Evolutionary conservation across 2,797 vertebrate genomes (phyloP).

Genomic region (Menidia menidia): DNA sequence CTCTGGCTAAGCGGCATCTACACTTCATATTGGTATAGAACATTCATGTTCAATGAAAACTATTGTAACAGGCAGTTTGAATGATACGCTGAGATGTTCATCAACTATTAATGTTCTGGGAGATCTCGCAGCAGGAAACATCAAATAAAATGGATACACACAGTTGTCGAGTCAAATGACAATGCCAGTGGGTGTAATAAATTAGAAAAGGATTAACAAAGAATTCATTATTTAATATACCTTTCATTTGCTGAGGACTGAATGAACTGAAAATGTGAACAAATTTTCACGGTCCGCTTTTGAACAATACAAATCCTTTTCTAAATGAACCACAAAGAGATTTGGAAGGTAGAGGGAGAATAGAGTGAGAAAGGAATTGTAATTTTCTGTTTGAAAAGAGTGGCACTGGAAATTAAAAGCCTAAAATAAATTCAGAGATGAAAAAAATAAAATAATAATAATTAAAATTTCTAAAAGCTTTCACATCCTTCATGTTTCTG

Average conservation of each 20-base stretch:
- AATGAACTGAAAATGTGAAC: conserved; percentile 26
- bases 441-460: too few species aligned
- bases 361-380: conserved; percentile 39
- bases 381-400: conserved; percentile 57
- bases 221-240: conserved; percentile 16
- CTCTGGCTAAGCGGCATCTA: conserved; percentile 12
- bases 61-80: conserved; percentile 55
- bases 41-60: conserved; percentile 60
- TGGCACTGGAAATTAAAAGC: conserved; percentile 61
- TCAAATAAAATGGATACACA: conserved; percentile 35
- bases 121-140: conserved; percentile 71
- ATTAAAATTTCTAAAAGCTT: conserved; percentile 3
- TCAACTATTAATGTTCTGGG: conserved; percentile 77
- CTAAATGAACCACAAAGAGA: conserved; percentile 30
- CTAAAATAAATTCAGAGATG: conserved; percentile 31
- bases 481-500: conserved; percentile 62
- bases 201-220: conserved; percentile 3
- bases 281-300: conserved; percentile 29
- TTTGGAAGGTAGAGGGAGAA: conserved; percentile 33
- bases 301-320: conserved; percentile 48
- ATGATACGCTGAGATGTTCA: conserved; percentile 60
- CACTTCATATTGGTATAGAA: conserved; percentile 16
- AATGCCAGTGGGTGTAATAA: conserved; percentile 7
- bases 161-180: conserved; percentile 24
- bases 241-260: not conserved